Conservation (phyloP, 2,888 invertebrate genomes). For the Dasypolia templi region DNA sequence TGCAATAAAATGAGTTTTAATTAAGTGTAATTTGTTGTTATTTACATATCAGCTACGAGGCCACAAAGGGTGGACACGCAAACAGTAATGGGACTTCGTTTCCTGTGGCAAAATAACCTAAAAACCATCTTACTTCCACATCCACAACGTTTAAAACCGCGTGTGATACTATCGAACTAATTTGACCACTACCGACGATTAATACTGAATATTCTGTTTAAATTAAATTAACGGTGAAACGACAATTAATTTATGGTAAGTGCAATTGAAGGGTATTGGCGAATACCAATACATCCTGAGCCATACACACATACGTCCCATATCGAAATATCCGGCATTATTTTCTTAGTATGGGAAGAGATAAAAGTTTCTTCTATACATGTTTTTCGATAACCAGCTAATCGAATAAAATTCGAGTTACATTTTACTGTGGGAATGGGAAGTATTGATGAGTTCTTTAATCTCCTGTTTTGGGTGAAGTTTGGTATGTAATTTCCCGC, state of each 20-base stretch:
- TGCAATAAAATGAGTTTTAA: constrained; percentile 62
- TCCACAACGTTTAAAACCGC: constrained; percentile 33
- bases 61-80: constrained; percentile 60
- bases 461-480: constrained; percentile 37
- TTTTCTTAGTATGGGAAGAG: constrained; percentile 49
- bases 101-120: constrained; percentile 31
- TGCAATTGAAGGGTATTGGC: constrained; percentile 68
- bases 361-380: constrained; percentile 50
- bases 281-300: constrained; percentile 48
- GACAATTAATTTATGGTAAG: constrained; percentile 66
- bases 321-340: constrained; percentile 43
- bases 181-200: constrained; percentile 54
- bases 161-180: constrained; percentile 29
- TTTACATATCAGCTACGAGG: constrained; percentile 61
- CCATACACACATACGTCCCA: background rate
- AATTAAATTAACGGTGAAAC: constrained; percentile 66
- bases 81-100: constrained; percentile 48
- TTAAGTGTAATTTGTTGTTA: constrained; percentile 65
- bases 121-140: constrained; percentile 18
- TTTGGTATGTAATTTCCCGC: constrained; percentile 19
- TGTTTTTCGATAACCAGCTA: constrained; percentile 57
- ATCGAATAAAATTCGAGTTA: constrained; percentile 54
- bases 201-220: constrained; percentile 59
- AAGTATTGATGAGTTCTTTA: constrained; percentile 55
- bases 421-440: constrained; percentile 49